Conservation (phyloP, 2,113 vertebrate genomes). For the Oncorhynchus nerka region DNA sequence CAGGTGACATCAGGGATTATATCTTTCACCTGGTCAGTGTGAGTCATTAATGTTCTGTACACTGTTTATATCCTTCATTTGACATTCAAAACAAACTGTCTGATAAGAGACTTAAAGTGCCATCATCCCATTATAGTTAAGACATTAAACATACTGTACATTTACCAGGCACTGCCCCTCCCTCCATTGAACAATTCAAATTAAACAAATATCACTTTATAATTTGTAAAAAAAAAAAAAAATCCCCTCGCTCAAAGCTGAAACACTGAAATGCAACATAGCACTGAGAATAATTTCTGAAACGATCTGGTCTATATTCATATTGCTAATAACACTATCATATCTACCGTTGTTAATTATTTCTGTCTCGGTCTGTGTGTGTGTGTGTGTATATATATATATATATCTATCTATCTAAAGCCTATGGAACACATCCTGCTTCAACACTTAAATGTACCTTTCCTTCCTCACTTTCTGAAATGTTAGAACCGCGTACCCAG, state of each 20-base stretch:
- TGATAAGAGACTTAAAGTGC: neutral
- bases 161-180: no score
- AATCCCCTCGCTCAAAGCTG: conserved; percentile 18
- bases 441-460: neutral
- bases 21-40: no score
- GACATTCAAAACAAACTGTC: neutral
- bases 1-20: no score
- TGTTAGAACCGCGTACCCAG: neutral
- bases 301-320: neutral
- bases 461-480: neutral
- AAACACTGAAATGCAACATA: conserved; percentile 59
- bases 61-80: conserved; percentile 25
- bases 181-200: neutral
- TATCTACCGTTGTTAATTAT: neutral
- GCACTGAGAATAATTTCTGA: conserved; percentile 3
- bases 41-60: no score
- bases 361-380: neutral
- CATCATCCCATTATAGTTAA: no score
- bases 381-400: no score
- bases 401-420: neutral
- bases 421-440: neutral
- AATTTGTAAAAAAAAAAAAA: neutral
- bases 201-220: neutral
- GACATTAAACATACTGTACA: no score
- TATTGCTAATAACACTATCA: neutral